Evolutionary conservation across 2,113 vertebrate genomes (phyloP).

Genomic region (Siniperca knerii): DNA sequence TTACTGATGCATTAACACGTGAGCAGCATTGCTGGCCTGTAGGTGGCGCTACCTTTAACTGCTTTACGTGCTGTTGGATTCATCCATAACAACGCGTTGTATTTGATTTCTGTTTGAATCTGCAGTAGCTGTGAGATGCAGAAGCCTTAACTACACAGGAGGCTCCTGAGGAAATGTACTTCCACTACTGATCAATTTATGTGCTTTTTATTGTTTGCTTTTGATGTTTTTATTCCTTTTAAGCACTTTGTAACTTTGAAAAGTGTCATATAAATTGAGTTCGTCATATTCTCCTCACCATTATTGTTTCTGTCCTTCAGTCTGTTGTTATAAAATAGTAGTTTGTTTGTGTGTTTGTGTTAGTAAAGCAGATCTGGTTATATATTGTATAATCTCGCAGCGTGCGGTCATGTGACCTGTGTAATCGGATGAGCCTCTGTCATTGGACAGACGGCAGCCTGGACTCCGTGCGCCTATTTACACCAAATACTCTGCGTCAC

Average conservation of each 20-base stretch:
- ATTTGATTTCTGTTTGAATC: too few species aligned
- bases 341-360: not conserved
- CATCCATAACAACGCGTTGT: too few species aligned
- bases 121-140: too few species aligned
- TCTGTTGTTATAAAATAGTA: not conserved
- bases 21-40: not conserved
- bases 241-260: not conserved
- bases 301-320: not conserved
- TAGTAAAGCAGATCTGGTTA: not conserved
- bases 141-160: too few species aligned
- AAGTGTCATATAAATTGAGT: not conserved
- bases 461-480: not conserved
- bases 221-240: not conserved
- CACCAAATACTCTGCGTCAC: constrained; percentile 52
- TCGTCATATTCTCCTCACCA: not conserved
- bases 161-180: too few species aligned
- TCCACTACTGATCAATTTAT: too few species aligned
- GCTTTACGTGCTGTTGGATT: not conserved
- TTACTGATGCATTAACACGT: not conserved
- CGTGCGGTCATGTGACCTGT: constrained; percentile 13
- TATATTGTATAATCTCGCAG: not conserved
- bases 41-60: not conserved
- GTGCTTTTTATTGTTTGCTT: too few species aligned
- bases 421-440: constrained; percentile 56
- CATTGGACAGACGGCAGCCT: not conserved